Evolutionary conservation across 2,888 invertebrate species (phyloP).

Genomic region (Caenorhabditis sp.): DNA sequence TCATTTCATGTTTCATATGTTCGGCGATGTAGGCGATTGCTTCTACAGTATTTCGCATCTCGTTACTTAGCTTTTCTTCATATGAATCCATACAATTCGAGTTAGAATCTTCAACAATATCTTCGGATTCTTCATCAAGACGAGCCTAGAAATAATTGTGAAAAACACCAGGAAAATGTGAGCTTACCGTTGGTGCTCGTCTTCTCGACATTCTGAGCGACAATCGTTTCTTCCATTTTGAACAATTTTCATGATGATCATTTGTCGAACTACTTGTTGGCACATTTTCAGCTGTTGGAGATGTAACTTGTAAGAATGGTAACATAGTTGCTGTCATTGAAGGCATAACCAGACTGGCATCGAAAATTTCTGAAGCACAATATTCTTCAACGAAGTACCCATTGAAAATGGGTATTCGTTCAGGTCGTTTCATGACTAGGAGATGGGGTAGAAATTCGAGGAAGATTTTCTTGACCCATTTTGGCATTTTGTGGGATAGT

Average conservation of each 20-base stretch:
- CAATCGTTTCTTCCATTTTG: constrained; percentile 48
- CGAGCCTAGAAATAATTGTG: constrained; percentile 11
- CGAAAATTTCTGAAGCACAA: constrained; percentile 66
- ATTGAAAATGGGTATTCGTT: constrained; percentile 72
- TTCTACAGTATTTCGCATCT: constrained; percentile 65
- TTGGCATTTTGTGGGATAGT: constrained; percentile 97
- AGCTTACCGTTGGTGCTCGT: constrained; percentile 29
- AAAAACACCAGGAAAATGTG: neutral
- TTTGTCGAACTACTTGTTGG: constrained; percentile 7
- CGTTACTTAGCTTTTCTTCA: constrained; percentile 42
- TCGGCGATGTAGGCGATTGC: constrained; percentile 70
- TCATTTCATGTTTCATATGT: constrained; percentile 69
- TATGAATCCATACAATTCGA: constrained; percentile 26
- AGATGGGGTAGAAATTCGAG: constrained; percentile 80
- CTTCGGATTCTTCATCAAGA: constrained; percentile 35
- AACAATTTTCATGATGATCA: constrained; percentile 57
- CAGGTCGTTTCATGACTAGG: constrained; percentile 87
- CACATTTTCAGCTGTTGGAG: constrained; percentile 10
- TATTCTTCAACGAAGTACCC: constrained; percentile 68
- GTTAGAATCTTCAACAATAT: constrained; percentile 36
- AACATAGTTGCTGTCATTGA: constrained; percentile 69
- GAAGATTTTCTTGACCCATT: constrained; percentile 89
- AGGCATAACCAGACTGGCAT: constrained; percentile 66
- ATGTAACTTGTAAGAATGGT: constrained; percentile 63
- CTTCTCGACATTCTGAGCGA: constrained; percentile 42